phyloP scores from a whole-genome alignment of 2,797 vertebrate genomes.

The Pseudochaenichthys georgianus region DNA sequence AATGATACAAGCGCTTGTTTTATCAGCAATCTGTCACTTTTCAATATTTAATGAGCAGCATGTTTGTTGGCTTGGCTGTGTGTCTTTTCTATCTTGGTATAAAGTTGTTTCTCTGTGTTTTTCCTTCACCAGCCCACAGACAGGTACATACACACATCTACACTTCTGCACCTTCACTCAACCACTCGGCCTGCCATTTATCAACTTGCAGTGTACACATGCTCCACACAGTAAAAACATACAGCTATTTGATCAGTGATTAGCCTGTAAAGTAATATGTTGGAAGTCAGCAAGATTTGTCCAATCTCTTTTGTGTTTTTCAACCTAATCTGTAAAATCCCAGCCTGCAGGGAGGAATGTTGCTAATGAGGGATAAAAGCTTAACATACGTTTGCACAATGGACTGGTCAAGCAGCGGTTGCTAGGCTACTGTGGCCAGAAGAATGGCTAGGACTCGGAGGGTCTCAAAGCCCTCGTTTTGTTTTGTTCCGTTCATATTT shows the following conservation, averaged over 20 bases:
- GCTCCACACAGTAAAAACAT: constrained; percentile 70
- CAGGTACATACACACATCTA: constrained; percentile 28
- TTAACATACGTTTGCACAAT: constrained; percentile 87
- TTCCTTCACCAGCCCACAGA: constrained; percentile 24
- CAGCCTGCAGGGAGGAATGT: constrained; percentile 84
- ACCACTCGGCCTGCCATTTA: constrained; percentile 64
- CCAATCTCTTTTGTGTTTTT: constrained; percentile 85
- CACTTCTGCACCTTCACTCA: constrained; percentile 47
- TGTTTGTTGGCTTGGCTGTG: neutral
- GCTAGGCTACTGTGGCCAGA: constrained; percentile 87
- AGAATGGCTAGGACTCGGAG: constrained; percentile 85
- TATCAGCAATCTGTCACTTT: constrained; percentile 29
- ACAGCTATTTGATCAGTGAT: constrained; percentile 82
- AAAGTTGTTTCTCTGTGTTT: constrained; percentile 5
- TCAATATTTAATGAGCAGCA: constrained; percentile 11
- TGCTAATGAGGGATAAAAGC: constrained; percentile 87
- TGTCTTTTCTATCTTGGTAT: neutral
- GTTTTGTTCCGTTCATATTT: constrained; percentile 89
- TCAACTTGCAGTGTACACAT: constrained; percentile 70
- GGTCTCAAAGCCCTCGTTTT: constrained; percentile 87
- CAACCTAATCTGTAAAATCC: constrained; percentile 90
- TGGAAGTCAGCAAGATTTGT: constrained; percentile 87
- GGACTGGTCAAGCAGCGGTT: constrained; percentile 87
- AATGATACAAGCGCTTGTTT: constrained; percentile 15
- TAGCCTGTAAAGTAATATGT: constrained; percentile 85